Evolutionary conservation across 2,888 invertebrate species (phyloP).

Genomic region (Dicycla oo): DNA sequence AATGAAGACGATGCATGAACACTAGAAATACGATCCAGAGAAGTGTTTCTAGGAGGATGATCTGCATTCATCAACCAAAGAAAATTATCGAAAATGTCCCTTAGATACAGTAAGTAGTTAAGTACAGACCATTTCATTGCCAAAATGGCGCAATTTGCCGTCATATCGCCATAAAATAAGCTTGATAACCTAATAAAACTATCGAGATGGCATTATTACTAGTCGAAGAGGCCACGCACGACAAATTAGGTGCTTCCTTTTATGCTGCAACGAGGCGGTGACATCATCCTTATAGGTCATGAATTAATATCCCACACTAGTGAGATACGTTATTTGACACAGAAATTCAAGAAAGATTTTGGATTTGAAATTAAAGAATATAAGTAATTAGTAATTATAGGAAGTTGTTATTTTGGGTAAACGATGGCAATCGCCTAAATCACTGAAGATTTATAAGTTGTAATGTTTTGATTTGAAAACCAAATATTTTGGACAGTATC

Average conservation of each 20-base stretch:
- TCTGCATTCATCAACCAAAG: background rate
- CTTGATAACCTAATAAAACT: slow-evolving; percentile 34
- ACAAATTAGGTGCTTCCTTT: slow-evolving; percentile 73
- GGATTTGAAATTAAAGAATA: background rate
- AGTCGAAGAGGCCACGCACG: slow-evolving; percentile 68
- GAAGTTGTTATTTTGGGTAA: slow-evolving; percentile 16
- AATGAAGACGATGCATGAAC: background rate
- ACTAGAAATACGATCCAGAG: background rate
- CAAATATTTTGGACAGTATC: slow-evolving; percentile 37
- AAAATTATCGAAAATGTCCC: background rate
- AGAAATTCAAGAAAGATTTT: slow-evolving; percentile 14
- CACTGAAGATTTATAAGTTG: slow-evolving; percentile 22
- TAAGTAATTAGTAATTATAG: background rate
- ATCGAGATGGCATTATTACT: slow-evolving; percentile 54
- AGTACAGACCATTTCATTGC: background rate
- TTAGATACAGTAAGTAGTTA: slow-evolving; percentile 3
- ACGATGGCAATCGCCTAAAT: background rate
- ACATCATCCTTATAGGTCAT: slow-evolving; percentile 67
- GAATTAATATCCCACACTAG: slow-evolving; percentile 62
- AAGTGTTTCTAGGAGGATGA: background rate
- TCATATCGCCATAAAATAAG: slow-evolving; percentile 23
- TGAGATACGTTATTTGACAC: slow-evolving; percentile 34
- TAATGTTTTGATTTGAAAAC: slow-evolving; percentile 25
- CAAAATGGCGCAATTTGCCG: slow-evolving; percentile 1
- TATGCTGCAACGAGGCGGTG: slow-evolving; percentile 62